Percentiles rank a stretch among this genome's conserved stretches.
Evolutionary conservation across 2,113 vertebrate species (phyloP).

Genomic region (Bufo gargarizans): DNA sequence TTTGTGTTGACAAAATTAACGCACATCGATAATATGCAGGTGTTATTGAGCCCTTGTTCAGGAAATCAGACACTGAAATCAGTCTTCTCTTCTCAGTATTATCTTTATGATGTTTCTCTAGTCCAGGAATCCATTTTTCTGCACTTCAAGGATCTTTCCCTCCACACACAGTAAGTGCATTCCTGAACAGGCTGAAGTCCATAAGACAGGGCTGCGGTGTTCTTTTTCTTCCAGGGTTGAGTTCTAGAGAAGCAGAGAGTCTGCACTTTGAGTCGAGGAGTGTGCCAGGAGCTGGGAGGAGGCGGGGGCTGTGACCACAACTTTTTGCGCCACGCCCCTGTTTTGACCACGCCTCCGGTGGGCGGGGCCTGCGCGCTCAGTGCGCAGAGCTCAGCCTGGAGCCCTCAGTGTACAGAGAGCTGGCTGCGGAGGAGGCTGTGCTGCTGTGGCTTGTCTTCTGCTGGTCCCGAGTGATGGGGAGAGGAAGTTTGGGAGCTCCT

Average conservation of each 20-base stretch:
- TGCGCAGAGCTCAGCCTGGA: background rate
- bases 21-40: no score
- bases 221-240: background rate
- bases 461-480: conserved; percentile 29
- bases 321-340: background rate
- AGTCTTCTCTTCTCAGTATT: no score
- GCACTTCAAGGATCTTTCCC: no score
- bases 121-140: no score
- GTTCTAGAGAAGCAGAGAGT: background rate
- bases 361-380: background rate
- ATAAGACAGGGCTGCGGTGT: background rate
- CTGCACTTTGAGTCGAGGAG: background rate
- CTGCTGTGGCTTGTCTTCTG: background rate
- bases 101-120: no score
- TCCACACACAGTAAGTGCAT: background rate
- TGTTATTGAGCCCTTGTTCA: no score
- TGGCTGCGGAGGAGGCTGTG: background rate
- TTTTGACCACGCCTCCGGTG: background rate
- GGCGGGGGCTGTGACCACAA: background rate
- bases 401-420: conserved; percentile 53
- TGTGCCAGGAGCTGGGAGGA: background rate
- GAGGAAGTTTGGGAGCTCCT: conserved; percentile 5
- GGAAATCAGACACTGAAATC: no score
- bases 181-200: background rate
- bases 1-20: no score